phyloP scores from a whole-genome alignment of 2,113 vertebrate species.

The Brachyhypopomus occidentalis region DNA sequence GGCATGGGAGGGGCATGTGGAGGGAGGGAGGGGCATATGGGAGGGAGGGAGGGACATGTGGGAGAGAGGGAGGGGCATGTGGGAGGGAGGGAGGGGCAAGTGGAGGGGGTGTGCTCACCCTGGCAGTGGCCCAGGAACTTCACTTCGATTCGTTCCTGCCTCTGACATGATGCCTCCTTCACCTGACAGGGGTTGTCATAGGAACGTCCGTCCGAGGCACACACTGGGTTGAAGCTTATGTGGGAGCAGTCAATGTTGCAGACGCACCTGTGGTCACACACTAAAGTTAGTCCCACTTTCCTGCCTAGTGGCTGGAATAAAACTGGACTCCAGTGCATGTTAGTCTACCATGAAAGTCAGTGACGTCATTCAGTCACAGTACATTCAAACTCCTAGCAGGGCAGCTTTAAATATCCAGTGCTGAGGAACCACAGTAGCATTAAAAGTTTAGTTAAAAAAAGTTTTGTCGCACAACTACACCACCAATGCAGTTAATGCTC shows the following conservation, averaged over 20 bases:
- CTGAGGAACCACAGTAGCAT: too few species aligned
- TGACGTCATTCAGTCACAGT: too few species aligned
- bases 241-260: constrained; percentile 99
- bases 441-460: too few species aligned
- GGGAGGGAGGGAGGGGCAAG: too few species aligned
- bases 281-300: not conserved
- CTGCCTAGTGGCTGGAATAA: not conserved
- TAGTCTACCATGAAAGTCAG: too few species aligned
- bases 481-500: not conserved
- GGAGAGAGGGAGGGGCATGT: too few species aligned
- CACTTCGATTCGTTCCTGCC: constrained; percentile 99
- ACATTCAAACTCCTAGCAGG: too few species aligned
- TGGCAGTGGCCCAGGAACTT: constrained; percentile 98
- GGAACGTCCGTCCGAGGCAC: constrained; percentile 96
- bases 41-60: too few species aligned
- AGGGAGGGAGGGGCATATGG: not conserved
- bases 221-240: constrained; percentile 99
- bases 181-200: constrained; percentile 99
- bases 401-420: too few species aligned
- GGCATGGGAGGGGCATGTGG: not conserved
- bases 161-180: constrained; percentile 99
- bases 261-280: constrained; percentile 83
- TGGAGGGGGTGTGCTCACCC: constrained; percentile 76
- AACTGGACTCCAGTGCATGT: not conserved
- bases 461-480: too few species aligned